Conservation (phyloP, 2,113 vertebrate genomes). For the Eira barbara region DNA sequence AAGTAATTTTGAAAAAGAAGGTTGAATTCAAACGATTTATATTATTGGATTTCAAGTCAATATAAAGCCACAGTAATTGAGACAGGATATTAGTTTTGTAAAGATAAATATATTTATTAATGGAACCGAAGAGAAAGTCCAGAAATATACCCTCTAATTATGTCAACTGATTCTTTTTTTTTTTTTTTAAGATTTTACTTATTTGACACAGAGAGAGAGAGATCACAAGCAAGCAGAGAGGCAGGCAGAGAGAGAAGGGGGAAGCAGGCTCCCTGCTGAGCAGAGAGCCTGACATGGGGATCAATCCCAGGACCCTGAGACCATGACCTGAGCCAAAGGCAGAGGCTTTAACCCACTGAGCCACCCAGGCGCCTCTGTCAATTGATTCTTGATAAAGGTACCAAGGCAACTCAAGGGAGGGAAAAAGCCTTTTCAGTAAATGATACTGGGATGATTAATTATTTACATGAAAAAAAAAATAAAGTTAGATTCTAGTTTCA, state of each 20-base stretch:
- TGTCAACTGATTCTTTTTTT: neutral
- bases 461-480: neutral
- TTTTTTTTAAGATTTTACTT: too few relatives aligned
- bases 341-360: too few relatives aligned
- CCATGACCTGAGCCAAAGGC: too few relatives aligned
- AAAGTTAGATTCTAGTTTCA: neutral
- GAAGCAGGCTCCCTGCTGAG: too few relatives aligned
- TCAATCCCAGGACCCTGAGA: too few relatives aligned
- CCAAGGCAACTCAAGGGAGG: neutral
- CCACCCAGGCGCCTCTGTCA: too few relatives aligned
- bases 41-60: neutral
- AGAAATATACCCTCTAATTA: neutral
- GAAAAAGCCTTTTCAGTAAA: neutral
- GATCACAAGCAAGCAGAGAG: too few relatives aligned
- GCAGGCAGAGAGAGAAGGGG: too few relatives aligned
- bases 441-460: neutral
- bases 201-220: too few relatives aligned
- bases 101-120: neutral
- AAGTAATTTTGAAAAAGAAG: neutral
- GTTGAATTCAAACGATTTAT: neutral
- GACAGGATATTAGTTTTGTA: neutral
- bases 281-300: too few relatives aligned
- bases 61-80: neutral
- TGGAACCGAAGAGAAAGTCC: neutral
- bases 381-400: neutral